These are phyloP conservation scores for Pangasius mekongensis DNA, from an alignment of 2,797 vertebrate species.

Conservation along the genomic window DNA sequence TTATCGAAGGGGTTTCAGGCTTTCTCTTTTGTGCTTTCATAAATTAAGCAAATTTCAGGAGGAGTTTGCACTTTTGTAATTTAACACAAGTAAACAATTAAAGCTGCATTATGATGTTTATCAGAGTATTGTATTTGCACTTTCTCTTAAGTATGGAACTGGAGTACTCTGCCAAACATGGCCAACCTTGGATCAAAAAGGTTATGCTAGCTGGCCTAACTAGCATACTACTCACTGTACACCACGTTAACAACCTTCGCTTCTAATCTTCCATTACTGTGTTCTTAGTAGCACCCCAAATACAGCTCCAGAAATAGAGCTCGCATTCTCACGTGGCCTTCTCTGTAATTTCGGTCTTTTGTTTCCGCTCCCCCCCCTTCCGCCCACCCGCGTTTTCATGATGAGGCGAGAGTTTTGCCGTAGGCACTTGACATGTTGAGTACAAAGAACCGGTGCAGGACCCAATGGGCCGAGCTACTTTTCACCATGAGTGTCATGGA, in stretches of 20 bases:
- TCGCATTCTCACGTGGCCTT: constrained; percentile 64
- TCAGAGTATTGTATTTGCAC: neutral
- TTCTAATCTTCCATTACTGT: neutral
- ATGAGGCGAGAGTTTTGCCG: constrained; percentile 67
- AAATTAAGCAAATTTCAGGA: neutral
- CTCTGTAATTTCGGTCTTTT: constrained; percentile 74
- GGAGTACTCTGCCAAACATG: neutral
- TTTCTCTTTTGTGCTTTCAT: neutral
- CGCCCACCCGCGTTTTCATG: constrained; percentile 70
- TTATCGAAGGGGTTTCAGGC: too few species aligned
- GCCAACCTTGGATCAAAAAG: neutral
- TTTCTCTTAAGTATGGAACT: neutral
- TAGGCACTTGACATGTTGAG: constrained; percentile 36
- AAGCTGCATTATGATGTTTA: neutral
- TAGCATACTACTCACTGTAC: neutral
- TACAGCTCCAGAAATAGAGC: constrained; percentile 65
- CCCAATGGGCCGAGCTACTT: constrained; percentile 19
- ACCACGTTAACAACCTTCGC: neutral
- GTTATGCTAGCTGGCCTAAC: neutral
- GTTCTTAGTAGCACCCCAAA: neutral
- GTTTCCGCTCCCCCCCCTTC: constrained; percentile 68
- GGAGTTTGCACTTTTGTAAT: neutral
- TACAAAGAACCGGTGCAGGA: neutral
- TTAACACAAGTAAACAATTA: neutral
- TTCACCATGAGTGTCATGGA: constrained; percentile 17